A percentile compares a stretch with the other conserved stretches of the same genome.
Evolutionary conservation across 2,797 vertebrate genomes (phyloP).

Genomic region (Botia kubotai): DNA sequence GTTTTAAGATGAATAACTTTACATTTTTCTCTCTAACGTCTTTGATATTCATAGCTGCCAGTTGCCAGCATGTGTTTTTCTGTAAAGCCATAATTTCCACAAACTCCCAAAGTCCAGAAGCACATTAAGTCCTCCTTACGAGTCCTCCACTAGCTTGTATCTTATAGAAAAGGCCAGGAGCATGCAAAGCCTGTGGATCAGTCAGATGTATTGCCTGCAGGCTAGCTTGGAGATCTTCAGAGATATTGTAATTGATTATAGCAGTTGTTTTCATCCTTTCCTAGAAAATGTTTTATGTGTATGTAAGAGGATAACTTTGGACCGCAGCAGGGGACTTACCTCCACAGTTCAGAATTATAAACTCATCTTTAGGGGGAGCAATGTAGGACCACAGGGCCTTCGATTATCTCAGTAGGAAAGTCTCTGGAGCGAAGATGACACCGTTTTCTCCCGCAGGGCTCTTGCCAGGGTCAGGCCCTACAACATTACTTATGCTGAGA

Average conservation of each 20-base stretch:
- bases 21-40: neutral
- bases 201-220: neutral
- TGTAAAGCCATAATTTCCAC: neutral
- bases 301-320: neutral
- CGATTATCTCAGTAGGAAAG: slow-evolving; percentile 2
- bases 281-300: slow-evolving; percentile 13
- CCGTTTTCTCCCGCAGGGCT: slow-evolving; percentile 8
- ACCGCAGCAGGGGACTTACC: neutral
- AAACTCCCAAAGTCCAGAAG: neutral
- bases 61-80: neutral
- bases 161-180: neutral
- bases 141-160: neutral
- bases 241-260: slow-evolving; percentile 1
- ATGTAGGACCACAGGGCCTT: neutral
- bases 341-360: slow-evolving; percentile 13
- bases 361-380: neutral
- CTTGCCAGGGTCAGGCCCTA: neutral
- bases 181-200: neutral
- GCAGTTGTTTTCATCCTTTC: neutral
- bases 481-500: slow-evolving; percentile 28
- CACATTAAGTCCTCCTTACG: neutral
- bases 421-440: slow-evolving; percentile 6
- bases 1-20: neutral
- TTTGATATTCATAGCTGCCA: neutral
- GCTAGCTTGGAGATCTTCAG: neutral